A percentile compares a stretch with the other conserved stretches of the same genome.
Conservation (phyloP, 1,140 invertebrate species). For the Drosophila baimaii region DNA sequence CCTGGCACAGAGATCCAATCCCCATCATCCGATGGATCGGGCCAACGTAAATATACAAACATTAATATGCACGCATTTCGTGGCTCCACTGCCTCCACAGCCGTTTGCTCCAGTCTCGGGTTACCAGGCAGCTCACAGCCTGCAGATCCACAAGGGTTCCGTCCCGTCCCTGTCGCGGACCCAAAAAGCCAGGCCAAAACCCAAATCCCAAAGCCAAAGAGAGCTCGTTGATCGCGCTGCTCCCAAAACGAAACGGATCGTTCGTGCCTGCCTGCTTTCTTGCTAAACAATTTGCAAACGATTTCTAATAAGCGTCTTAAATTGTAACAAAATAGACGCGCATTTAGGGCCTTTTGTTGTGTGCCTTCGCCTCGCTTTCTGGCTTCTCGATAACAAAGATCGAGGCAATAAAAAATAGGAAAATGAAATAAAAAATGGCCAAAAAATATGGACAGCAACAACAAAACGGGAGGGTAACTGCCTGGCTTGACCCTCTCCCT, state of each 20-base stretch:
- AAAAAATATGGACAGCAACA: constrained; percentile 47
- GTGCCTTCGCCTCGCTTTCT: constrained; percentile 17
- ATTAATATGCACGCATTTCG: constrained; percentile 82
- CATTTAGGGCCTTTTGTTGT: constrained; percentile 80
- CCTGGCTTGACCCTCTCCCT: constrained; percentile 37
- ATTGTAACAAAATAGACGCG: constrained; percentile 82
- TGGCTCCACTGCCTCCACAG: constrained; percentile 58
- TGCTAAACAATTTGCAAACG: constrained; percentile 81
- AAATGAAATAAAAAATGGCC: constrained; percentile 42
- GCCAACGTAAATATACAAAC: constrained; percentile 70
- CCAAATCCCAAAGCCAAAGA: constrained; percentile 2
- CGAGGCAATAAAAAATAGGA: constrained; percentile 22
- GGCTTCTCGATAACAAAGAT: constrained; percentile 62
- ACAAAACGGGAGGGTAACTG: constrained; percentile 59
- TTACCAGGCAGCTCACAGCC: constrained; percentile 26
- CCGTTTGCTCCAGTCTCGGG: constrained; percentile 41
- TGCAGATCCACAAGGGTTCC: constrained; percentile 29
- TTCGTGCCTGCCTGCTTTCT: constrained; percentile 75
- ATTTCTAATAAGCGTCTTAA: constrained; percentile 83
- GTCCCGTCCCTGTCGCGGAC: no score
- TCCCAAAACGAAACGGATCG: constrained; percentile 46
- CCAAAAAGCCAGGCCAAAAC: constrained; percentile 8
- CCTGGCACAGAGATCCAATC: constrained; percentile 31
- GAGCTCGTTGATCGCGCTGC: constrained; percentile 29
- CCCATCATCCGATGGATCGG: constrained; percentile 33